A percentile compares a stretch with the other conserved stretches of the same genome.
These are phyloP conservation scores for Trichomycterus rosablanca DNA, from an alignment of 2,113 vertebrate species.

Conservation along the genomic window DNA sequence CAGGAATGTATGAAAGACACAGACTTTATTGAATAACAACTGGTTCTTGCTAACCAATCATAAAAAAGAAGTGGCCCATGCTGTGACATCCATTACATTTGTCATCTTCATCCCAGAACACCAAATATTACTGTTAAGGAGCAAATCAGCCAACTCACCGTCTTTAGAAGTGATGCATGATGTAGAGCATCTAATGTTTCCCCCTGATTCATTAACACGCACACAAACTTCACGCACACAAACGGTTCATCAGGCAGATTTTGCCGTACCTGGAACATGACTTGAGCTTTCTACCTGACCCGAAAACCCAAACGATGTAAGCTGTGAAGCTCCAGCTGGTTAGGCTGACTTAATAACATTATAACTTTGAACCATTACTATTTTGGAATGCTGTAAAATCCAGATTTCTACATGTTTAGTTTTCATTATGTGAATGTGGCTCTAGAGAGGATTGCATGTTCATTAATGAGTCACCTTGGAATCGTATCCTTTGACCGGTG, in stretches of 20 bases:
- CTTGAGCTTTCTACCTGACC: slow-evolving; percentile 23
- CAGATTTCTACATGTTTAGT: slow-evolving; percentile 53
- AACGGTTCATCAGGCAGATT: slow-evolving; percentile 34
- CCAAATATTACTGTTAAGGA: background rate
- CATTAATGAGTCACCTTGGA: slow-evolving; percentile 28
- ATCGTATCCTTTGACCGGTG: slow-evolving; percentile 36
- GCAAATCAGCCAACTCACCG: slow-evolving; percentile 18
- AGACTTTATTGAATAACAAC: background rate
- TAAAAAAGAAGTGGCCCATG: slow-evolving; percentile 28
- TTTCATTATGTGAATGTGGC: slow-evolving; percentile 42
- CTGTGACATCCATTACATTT: slow-evolving; percentile 17
- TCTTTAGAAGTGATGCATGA: slow-evolving; percentile 10
- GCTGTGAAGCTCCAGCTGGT: slow-evolving; percentile 37
- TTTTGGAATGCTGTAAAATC: slow-evolving; percentile 45
- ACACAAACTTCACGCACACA: too few species aligned
- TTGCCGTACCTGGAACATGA: slow-evolving; percentile 34
- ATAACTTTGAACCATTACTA: slow-evolving; percentile 50
- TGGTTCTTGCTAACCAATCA: slow-evolving; percentile 25
- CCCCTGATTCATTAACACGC: too few species aligned
- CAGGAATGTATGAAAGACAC: background rate
- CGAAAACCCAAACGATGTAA: slow-evolving; percentile 8
- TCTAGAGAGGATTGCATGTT: slow-evolving; percentile 32
- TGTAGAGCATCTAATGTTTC: slow-evolving; percentile 12
- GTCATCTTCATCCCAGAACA: slow-evolving; percentile 11
- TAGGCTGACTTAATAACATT: slow-evolving; percentile 55